Percentiles rank a stretch among this genome's conserved stretches.
Evolutionary conservation across 2,113 vertebrate species (phyloP).

Genomic region (Actinemys pallida): DNA sequence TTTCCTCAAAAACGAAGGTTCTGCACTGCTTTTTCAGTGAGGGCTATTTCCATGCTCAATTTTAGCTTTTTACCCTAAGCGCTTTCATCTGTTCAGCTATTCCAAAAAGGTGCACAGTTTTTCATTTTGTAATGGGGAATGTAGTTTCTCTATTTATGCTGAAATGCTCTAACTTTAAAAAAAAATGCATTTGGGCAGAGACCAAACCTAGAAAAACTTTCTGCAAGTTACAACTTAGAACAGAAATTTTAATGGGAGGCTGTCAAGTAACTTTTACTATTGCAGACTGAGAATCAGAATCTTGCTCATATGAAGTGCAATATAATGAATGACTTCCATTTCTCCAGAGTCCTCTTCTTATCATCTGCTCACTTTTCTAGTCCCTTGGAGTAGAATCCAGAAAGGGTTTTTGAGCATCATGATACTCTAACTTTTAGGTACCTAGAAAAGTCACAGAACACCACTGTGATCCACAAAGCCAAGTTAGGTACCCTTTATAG

Average conservation of each 20-base stretch:
- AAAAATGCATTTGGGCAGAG: not conserved
- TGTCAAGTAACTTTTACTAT: not conserved
- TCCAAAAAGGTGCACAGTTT: not conserved
- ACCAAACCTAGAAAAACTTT: not conserved
- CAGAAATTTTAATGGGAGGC: not conserved
- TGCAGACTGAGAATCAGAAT: not conserved
- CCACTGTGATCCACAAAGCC: no score
- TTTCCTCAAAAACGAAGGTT: not conserved
- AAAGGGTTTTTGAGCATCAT: no score
- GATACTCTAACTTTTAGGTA: no score
- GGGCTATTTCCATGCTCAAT: not conserved
- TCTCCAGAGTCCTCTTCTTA: not conserved
- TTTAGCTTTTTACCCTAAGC: fast-evolving
- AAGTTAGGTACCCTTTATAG: no score
- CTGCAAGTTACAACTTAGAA: not conserved
- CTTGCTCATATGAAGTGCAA: not conserved
- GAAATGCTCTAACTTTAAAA: not conserved
- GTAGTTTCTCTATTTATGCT: not conserved
- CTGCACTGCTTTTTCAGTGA: not conserved
- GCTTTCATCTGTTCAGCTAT: not conserved
- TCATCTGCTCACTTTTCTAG: not conserved
- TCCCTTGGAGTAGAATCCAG: not conserved
- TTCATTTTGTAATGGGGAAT: not conserved
- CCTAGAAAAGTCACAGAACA: no score
- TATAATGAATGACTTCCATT: not conserved